phyloP scores from a whole-genome alignment of 2,888 invertebrate species.

The Hypomecis punctinalis region DNA sequence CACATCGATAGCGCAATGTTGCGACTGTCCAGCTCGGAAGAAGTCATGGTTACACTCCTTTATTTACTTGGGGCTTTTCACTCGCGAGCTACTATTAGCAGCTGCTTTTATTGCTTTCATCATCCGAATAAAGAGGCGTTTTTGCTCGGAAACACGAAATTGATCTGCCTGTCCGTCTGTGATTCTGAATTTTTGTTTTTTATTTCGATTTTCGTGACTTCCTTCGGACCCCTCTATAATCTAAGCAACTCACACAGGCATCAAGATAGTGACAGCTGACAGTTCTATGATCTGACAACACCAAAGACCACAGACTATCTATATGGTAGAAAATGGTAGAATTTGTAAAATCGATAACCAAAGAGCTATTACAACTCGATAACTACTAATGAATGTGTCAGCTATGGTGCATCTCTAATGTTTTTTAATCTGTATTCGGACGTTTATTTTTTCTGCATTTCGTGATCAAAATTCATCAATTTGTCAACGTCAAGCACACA shows the following conservation, averaged over 20 bases:
- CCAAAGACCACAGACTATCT: too few relatives aligned
- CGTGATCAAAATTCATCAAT: neutral
- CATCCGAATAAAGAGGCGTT: constrained; percentile 70
- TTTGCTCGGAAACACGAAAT: constrained; percentile 69
- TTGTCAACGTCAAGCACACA: constrained; percentile 18
- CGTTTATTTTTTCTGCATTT: too few relatives aligned
- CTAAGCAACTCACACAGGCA: constrained; percentile 11
- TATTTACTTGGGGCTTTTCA: constrained; percentile 60
- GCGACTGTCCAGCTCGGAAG: constrained; percentile 79
- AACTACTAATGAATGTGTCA: too few relatives aligned
- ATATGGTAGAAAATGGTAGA: too few relatives aligned
- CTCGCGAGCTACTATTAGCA: constrained; percentile 64
- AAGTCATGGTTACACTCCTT: constrained; percentile 69
- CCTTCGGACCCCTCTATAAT: too few relatives aligned
- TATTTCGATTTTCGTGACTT: constrained; percentile 13
- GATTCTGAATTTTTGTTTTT: constrained; percentile 18
- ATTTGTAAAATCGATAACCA: too few relatives aligned
- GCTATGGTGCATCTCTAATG: neutral
- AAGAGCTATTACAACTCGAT: too few relatives aligned
- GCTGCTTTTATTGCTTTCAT: constrained; percentile 77
- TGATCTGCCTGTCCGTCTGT: constrained; percentile 41
- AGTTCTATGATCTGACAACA: neutral
- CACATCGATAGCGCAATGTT: constrained; percentile 80
- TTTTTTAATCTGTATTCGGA: neutral
- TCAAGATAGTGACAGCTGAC: constrained; percentile 43